Percentiles rank a stretch among this genome's conserved stretches.
These are phyloP conservation scores for Circaetus gallicus DNA, from an alignment of 2,113 vertebrate species.

Conservation along the genomic window DNA sequence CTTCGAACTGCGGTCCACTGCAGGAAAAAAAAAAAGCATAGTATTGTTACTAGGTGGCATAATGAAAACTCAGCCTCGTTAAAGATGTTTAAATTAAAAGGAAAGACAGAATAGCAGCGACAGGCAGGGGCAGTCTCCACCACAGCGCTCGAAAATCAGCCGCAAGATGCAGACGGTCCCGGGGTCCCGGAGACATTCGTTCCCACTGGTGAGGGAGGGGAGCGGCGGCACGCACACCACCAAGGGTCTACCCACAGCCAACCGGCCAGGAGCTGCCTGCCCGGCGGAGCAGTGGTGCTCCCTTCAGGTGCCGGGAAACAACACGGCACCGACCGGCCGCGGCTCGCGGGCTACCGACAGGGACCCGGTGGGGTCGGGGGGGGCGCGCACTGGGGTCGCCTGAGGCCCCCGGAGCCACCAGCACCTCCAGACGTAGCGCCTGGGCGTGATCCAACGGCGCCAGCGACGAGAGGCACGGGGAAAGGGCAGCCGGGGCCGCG, in stretches of 20 bases:
- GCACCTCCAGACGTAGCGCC: background rate
- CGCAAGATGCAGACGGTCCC: background rate
- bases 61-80: background rate
- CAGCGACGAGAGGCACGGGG: background rate
- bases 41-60: background rate
- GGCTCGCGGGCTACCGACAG: background rate
- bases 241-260: background rate
- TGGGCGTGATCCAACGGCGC: background rate
- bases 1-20: conserved; percentile 96
- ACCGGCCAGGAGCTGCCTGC: background rate
- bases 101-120: background rate
- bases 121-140: background rate
- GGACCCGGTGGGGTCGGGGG: too few relatives aligned
- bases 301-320: background rate
- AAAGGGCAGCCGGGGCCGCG: background rate
- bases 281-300: background rate
- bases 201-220: background rate
- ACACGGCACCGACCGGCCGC: background rate
- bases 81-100: background rate
- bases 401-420: background rate
- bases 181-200: too few relatives aligned
- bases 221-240: background rate
- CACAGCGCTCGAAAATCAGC: background rate
- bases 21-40: background rate
- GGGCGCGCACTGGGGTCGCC: background rate